Conservation (phyloP, 2,888 invertebrate genomes). For the Matsumyia berberina region DNA sequence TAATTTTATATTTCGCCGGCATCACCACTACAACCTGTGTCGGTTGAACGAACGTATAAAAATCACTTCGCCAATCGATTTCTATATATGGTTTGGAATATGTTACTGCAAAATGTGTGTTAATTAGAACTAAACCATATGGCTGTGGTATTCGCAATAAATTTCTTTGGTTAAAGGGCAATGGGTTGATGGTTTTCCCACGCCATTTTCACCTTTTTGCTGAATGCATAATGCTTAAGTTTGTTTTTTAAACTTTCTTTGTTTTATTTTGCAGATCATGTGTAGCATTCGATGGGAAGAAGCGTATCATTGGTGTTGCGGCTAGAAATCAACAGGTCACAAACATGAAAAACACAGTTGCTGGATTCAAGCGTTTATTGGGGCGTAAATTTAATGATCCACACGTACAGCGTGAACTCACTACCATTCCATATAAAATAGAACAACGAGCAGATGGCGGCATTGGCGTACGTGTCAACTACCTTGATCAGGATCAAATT, state of each 20-base stretch:
- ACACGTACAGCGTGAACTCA: slow-evolving; percentile 92
- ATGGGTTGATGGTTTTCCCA: too few species aligned
- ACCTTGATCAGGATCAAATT: slow-evolving; percentile 92
- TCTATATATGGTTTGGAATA: slow-evolving; percentile 30
- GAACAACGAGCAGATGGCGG: slow-evolving; percentile 91
- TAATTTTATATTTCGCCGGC: slow-evolving; percentile 50
- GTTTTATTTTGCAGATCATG: slow-evolving; percentile 90
- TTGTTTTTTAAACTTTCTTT: not conserved
- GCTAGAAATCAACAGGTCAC: slow-evolving; percentile 98
- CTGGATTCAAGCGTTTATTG: slow-evolving; percentile 95
- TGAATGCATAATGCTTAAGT: too few species aligned
- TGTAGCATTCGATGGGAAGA: slow-evolving; percentile 97
- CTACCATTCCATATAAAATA: slow-evolving; percentile 91
- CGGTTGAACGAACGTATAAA: slow-evolving; percentile 29
- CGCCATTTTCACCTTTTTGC: too few species aligned
- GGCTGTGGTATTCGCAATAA: not conserved
- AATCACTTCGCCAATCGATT: slow-evolving; percentile 12
- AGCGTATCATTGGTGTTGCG: slow-evolving; percentile 96
- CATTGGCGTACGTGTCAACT: slow-evolving; percentile 94
- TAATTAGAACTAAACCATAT: slow-evolving; percentile 10
- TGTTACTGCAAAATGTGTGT: not conserved
- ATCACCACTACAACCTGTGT: slow-evolving; percentile 46
- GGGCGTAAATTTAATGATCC: slow-evolving; percentile 96
- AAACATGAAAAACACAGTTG: slow-evolving; percentile 98
- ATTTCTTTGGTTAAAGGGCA: too few species aligned